Conservation (phyloP, 2,113 vertebrate species). For the Grus americana region DNA sequence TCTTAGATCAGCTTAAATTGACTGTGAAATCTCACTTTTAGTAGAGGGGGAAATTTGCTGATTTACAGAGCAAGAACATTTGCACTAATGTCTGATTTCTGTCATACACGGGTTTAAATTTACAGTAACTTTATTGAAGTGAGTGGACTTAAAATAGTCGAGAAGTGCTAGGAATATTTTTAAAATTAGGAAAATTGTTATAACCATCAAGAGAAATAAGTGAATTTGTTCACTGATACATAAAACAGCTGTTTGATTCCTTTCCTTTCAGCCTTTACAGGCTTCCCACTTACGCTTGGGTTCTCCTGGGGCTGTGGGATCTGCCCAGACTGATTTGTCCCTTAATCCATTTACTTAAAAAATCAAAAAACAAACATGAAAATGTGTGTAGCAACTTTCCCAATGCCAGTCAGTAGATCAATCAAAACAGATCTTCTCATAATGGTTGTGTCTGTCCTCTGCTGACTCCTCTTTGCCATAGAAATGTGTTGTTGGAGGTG, state of each 20-base stretch:
- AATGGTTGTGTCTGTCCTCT: background rate
- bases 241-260: background rate
- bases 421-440: background rate
- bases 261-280: background rate
- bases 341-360: background rate
- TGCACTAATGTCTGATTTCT: slow-evolving; percentile 7
- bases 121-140: background rate
- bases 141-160: background rate
- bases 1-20: slow-evolving; percentile 69
- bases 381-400: background rate
- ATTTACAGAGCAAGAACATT: slow-evolving; percentile 16
- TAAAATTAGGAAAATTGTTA: background rate
- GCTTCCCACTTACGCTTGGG: background rate
- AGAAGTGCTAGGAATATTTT: background rate
- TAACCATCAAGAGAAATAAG: background rate
- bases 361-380: background rate
- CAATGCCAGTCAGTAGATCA: background rate
- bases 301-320: background rate
- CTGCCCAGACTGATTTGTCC: background rate
- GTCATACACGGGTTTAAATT: background rate
- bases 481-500: background rate
- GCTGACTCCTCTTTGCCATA: background rate
- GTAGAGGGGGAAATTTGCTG: slow-evolving; percentile 24
- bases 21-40: slow-evolving; percentile 68
- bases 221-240: background rate